phyloP scores from a whole-genome alignment of 2,113 vertebrate species.

The Haliaeetus leucogaster region DNA sequence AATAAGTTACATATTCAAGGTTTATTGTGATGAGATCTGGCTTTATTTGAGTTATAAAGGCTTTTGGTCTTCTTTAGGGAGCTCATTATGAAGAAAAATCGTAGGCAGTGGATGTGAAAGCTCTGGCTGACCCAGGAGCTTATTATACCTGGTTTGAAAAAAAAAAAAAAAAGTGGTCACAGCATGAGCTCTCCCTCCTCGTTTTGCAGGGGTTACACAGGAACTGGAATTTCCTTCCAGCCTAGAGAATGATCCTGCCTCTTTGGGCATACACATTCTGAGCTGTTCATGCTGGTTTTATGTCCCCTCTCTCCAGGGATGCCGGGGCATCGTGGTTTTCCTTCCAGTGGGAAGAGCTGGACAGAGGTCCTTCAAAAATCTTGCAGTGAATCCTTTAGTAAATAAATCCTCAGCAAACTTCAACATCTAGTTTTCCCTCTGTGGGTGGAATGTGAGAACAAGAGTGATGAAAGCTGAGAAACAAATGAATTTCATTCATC shows the following conservation, averaged over 20 bases:
- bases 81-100: slow-evolving; percentile 30
- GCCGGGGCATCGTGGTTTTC: fast-evolving
- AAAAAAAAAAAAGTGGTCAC: background rate
- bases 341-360: background rate
- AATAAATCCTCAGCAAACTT: background rate
- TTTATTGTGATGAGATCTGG: slow-evolving; percentile 1
- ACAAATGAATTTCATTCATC: background rate
- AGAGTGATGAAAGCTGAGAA: background rate
- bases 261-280: background rate
- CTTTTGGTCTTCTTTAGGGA: slow-evolving; percentile 45
- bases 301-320: background rate
- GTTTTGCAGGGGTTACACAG: background rate
- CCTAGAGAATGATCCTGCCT: background rate
- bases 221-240: background rate
- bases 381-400: background rate
- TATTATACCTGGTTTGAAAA: background rate
- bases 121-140: slow-evolving; percentile 7
- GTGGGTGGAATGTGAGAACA: slow-evolving; percentile 21
- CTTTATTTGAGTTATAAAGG: slow-evolving; percentile 21
- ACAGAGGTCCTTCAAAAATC: background rate
- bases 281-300: background rate
- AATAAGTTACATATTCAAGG: background rate
- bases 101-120: background rate
- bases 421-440: slow-evolving; percentile 17
- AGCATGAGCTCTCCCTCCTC: background rate